These are phyloP conservation scores for Lycaon pictus DNA, from an alignment of 2,113 vertebrate genomes.

Conservation along the genomic window DNA sequence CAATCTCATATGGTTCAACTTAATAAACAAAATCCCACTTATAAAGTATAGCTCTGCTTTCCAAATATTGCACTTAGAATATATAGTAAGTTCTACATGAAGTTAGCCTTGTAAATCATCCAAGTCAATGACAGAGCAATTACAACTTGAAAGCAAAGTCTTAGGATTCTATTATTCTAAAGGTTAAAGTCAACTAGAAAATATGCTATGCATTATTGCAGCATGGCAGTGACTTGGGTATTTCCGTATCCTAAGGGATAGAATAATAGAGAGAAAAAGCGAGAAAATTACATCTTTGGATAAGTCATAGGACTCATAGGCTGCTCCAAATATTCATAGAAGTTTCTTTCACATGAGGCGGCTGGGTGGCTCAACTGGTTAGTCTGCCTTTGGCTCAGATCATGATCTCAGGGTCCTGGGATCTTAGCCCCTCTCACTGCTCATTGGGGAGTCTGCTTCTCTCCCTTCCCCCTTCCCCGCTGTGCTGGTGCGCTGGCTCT, in stretches of 20 bases:
- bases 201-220: not conserved
- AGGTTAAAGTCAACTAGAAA: not conserved
- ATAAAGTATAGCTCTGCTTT: conserved; percentile 25
- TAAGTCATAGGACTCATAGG: not conserved
- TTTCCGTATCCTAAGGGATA: not conserved
- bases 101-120: conserved; percentile 32
- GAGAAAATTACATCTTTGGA: not conserved
- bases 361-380: not conserved
- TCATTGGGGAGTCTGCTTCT: not conserved
- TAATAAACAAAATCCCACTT: conserved; percentile 1
- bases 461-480: not conserved
- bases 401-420: not conserved
- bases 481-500: too few species aligned
- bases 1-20: not conserved
- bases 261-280: not conserved
- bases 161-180: not conserved
- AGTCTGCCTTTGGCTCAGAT: not conserved
- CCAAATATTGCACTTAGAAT: not conserved
- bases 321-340: not conserved
- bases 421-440: not conserved
- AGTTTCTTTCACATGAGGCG: not conserved
- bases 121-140: not conserved
- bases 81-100: not conserved
- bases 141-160: not conserved
- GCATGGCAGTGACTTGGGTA: not conserved